Conservation (phyloP, 1,140 invertebrate genomes). For the Tenebrio molitor region DNA sequence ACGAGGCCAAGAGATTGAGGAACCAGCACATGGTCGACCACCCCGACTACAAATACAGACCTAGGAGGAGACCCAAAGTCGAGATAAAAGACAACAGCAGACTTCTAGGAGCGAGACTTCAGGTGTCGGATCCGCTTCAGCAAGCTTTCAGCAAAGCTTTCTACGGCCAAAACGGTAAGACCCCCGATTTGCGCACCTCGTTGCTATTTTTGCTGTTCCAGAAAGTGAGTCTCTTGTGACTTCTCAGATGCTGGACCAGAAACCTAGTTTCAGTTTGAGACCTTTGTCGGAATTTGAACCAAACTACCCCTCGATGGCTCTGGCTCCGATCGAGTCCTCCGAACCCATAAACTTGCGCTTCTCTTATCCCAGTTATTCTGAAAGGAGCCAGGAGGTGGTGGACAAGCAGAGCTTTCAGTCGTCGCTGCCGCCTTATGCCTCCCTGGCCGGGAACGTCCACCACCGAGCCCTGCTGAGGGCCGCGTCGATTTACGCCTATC, state of each 20-base stretch:
- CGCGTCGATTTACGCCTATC: constrained; percentile 54
- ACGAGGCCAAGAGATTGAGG: constrained; percentile 82
- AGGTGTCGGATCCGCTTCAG: constrained; percentile 51
- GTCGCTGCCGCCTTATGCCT: constrained; percentile 52
- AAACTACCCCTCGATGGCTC: background rate
- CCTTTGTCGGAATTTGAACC: background rate
- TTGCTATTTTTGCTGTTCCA: no score
- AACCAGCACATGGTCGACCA: constrained; percentile 83
- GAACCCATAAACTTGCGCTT: constrained; percentile 4
- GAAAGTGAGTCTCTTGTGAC: background rate
- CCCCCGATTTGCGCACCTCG: no score
- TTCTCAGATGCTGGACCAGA: background rate
- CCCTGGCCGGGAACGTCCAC: constrained; percentile 47
- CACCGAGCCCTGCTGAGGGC: constrained; percentile 51
- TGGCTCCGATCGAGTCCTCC: background rate
- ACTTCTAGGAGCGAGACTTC: background rate
- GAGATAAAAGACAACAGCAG: background rate
- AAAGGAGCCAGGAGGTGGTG: background rate
- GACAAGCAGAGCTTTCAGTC: constrained; percentile 4
- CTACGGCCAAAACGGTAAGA: constrained; percentile 52
- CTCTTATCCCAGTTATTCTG: background rate
- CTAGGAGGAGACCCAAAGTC: constrained; percentile 76
- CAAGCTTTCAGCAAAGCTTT: constrained; percentile 53
- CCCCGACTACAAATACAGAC: constrained; percentile 81
- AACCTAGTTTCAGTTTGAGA: background rate